phyloP scores from a whole-genome alignment of 2,113 vertebrate genomes.

The Oreamnos americanus region DNA sequence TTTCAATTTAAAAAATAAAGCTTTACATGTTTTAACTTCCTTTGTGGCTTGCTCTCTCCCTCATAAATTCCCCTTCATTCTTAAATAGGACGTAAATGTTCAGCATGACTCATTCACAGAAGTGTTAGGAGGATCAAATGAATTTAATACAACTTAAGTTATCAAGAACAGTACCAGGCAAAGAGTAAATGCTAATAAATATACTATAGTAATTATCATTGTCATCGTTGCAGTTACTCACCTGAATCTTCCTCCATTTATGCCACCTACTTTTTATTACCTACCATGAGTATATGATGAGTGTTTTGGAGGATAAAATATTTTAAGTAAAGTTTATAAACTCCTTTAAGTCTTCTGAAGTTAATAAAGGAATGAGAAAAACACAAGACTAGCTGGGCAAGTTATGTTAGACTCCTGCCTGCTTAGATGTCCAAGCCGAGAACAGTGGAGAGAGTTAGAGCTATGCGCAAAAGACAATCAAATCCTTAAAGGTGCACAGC shows the following conservation, averaged over 20 bases:
- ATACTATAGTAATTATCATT: accelerated
- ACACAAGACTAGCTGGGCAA: background rate
- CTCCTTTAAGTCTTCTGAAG: background rate
- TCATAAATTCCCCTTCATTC: background rate
- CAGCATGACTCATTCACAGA: background rate
- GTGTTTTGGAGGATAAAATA: background rate
- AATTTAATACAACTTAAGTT: background rate
- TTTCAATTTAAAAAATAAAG: background rate
- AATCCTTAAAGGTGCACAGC: background rate
- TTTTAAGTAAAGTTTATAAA: background rate
- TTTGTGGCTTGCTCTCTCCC: background rate
- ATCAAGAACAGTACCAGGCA: background rate
- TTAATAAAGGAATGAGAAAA: background rate
- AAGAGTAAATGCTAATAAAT: background rate
- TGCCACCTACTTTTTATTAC: background rate
- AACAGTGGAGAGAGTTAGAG: background rate
- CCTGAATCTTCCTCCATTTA: background rate
- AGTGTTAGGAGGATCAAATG: background rate
- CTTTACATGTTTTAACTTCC: background rate
- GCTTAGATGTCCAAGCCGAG: background rate
- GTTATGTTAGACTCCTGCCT: background rate
- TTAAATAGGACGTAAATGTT: background rate
- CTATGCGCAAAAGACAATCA: background rate
- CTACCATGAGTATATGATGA: background rate
- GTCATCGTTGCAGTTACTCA: background rate